Base-by-base conservation (phyloP, 1,140 invertebrate species). In the Microplitis mediator region DNA sequence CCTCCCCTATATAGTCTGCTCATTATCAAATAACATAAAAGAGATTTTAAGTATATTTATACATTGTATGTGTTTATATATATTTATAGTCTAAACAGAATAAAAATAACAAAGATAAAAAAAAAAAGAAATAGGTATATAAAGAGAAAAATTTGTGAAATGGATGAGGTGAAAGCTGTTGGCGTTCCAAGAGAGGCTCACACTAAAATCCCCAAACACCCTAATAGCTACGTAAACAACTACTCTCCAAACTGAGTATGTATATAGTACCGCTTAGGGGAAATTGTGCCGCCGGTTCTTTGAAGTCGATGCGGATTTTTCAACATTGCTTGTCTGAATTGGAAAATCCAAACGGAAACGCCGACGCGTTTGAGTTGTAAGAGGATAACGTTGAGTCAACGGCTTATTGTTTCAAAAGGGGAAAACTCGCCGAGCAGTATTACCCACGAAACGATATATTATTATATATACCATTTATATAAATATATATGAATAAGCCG, bases 191-290 rank as follows among this genome's bases (percentile, higher is more conserved):
- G 11, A 34, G 64, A 45, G 51, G 50, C 14, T 51, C 61, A 23
- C 68, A 74, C 65, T 70, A 32, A 80, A 82, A 84, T 81, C 76
- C 76, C 78, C 77, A 83, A 85, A 84, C 78, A 82, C 76, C 79
- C 82, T 87, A 87, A 87, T 86, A 86, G 86, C 84, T 86, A 78
- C 77, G 85, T 84, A 83, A 86, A 87, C 82, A 86, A 79, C 74
- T 58, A 64, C 72, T 52, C 45, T 45, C 66, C 56, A 52, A 35
- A 32, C 51, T 34, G 11, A 52, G 65, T 56, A 63, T 71, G 66
- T 70, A 73, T 70, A 54, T 45, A 45, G 39, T 69, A 62, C 32
- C 13, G 13, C 11, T 35, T n/a, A 32, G 36, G 45, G 39, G 39
- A 58, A 58, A 31, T 6, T 23, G 52, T 54, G 52, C 16, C n/a